phyloP scores from a whole-genome alignment of 2,113 vertebrate genomes.

The Xenopus borealis region DNA sequence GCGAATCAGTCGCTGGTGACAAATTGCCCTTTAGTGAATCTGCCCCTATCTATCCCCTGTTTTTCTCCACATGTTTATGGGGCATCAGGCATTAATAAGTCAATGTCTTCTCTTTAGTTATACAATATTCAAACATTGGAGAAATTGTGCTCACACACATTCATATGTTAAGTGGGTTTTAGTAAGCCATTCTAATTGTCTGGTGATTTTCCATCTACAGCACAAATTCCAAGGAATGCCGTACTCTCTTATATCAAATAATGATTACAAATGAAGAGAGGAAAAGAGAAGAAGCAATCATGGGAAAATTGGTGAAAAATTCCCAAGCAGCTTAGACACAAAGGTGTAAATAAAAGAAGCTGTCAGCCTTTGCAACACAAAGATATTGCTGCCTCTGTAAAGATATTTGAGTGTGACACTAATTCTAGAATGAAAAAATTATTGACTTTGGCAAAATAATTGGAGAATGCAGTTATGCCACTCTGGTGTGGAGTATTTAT shows the following conservation, averaged over 20 bases:
- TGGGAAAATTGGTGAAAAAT: slow-evolving; percentile 6
- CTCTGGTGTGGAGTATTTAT: neutral
- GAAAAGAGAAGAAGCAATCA: neutral
- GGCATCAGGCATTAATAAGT: too few relatives aligned
- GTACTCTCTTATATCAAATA: slow-evolving; percentile 11
- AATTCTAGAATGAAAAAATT: too few relatives aligned
- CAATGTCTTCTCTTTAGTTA: too few relatives aligned
- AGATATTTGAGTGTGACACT: too few relatives aligned
- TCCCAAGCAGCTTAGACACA: neutral
- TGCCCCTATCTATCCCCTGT: too few relatives aligned
- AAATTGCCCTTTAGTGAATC: too few relatives aligned
- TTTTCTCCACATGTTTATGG: too few relatives aligned
- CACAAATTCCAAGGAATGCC: slow-evolving; percentile 7
- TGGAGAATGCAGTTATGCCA: too few relatives aligned
- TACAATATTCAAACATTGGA: too few relatives aligned
- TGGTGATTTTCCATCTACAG: neutral
- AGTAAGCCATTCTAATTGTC: slow-evolving; percentile 4
- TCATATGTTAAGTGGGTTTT: neutral
- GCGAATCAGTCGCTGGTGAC: too few relatives aligned
- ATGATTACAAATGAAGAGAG: neutral
- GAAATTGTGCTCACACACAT: too few relatives aligned
- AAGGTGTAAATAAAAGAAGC: neutral
- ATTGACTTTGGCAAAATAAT: too few relatives aligned
- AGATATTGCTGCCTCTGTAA: neutral
- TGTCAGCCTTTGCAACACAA: neutral